Base-by-base conservation (phyloP, 2,113 vertebrate species). In the Cyanoderma ruficeps region DNA sequence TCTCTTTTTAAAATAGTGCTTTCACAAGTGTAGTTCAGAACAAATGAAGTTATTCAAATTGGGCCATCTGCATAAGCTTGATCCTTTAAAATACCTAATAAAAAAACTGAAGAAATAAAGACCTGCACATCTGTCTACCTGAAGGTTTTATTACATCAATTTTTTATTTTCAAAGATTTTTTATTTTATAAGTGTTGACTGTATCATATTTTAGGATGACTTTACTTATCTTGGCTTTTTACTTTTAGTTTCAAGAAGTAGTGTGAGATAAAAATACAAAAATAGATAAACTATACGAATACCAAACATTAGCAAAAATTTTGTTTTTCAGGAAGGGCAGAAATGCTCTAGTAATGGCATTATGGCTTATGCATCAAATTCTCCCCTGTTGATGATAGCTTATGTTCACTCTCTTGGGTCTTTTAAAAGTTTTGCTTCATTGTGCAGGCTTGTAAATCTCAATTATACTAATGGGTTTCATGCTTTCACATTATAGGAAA, bases 401-500 rank as follows among this genome's bases (percentile, higher is more conserved):
- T 95, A 68, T 91, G 93, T 96, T 92, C 96, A 78, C 44, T 94
- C 70, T 92, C 86, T 94, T 89, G 89, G 53, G 89, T 91, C 96
- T 92, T 97, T 96, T 93, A 78, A 94, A 92, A 81, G 89, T 94
- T 94, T 94, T 95, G 89, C 89, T 85, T 95, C 95, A 97, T 95
- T 95, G 93, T 95, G 87, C 93, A 94, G 72, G 91, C 89, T 96
- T 96, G 94, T 95, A 96, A 96, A 95, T 91, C 91, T 88, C 95
- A 95, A 96, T 97, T 96, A 97, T 61, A 92, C 96, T 97, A 97
- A 97, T 97, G 96, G 94, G 89, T 95, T 94, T 97, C 96, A 96
- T 95, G 86, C 93, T 96, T 97, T 96, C 91, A 95, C 83, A 84
- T 94, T 94, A 91, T 52, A 89, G 83, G 72, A 86, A 94, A 87